Evolutionary conservation across 2,113 vertebrate genomes (phyloP), one percentile per base, ranked within the genome.

Genomic region (Phaethornis superciliosus): DNA sequence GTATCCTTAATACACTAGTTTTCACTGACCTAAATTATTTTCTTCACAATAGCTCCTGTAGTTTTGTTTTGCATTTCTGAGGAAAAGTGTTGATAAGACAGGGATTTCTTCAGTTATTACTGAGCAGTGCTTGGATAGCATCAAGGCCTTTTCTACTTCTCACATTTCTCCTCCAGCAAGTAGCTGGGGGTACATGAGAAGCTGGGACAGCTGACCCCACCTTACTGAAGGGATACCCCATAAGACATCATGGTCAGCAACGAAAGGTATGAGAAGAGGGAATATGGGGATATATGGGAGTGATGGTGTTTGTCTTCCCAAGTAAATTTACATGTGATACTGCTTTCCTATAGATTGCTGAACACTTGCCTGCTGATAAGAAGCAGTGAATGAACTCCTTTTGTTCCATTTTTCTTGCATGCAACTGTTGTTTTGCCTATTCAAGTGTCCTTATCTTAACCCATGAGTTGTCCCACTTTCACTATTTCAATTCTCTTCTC

Each of bases 271-370:
- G 11, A 11, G 24, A 59, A 69, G 44, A 15, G 40, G 14, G 23
- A 85, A 70, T 4, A 2, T 13, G 3, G 2, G 51, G 8, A 68
- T 1, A 1, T 44, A n/a, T 47, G 6, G 8, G 18, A 68, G 17
- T 30, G 6, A 87, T 13, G 27, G 15, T 2, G 3, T 33, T 62
- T 27, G 33, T 30, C n/a, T 81, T 74, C 51, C 40, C 44, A 69
- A 84, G 72, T 51, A 9, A 52, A 4, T 0, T 1, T 47, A 20
- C 0, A 0, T 1, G 1, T 22, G 26, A 64, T 13, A 9, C 60
- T 5, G 17, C 23, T 54, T 28, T 62, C 19, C 21, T 47, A 30
- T 28, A 21, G 32, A 47, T 32, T 26, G 22, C 14, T 30, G 32
- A 86, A 68, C n/a, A 28, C 12, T 26, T 63, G 52, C 20, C n/a